Evolutionary conservation across 2,888 invertebrate genomes (phyloP), one percentile per base, ranked within the genome.

Genomic region (Chalcosyrphus nemorum): DNA sequence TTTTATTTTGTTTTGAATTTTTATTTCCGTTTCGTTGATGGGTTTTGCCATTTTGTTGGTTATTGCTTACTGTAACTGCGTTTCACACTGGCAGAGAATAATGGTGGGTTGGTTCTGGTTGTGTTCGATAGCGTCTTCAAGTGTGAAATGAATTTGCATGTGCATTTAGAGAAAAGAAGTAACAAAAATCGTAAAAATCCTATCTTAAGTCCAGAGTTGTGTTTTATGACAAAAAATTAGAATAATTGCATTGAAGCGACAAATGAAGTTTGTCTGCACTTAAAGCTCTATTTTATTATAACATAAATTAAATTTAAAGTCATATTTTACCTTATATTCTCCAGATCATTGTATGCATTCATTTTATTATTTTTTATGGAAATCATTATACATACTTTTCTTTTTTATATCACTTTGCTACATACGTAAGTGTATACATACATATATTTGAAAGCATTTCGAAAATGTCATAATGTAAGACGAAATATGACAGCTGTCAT

Each of bases 1-100:
- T 59, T 74, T 59, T 19, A 24, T 43, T 59, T 27, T 21, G 19
- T 41, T 57, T 76, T 74, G 15, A 41, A 45, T 80, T 74, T 68
- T 66, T 71, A 76, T 81, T 82, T 77, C 77, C 77, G 77, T 82
- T 72, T 66, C 63, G 63, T 65, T 77, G 72, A 72, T 77, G 82
- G 68, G 35, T 72, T 76, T 77, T 77, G 27, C 4, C 72, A 54
- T 68, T 82, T 77, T 50, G 66, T 72, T 70, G 72, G 66, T 35
- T 70, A 68, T 61, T 68, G 59, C 54, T 72, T 29, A 59, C 17
- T 75, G 70, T 63, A 63, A 57, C 59, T 74, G 59, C 47, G 65
- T 71, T 45, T 43, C 15, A 32, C 41, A 9, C 24, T 27, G 35
- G 9, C 1, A 1, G 24, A 45, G n/a, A n/a, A n/a, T n/a, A n/a